These are phyloP conservation scores for Diarsia rubi DNA, from an alignment of 2,888 invertebrate species.

Conservation along the genomic window DNA sequence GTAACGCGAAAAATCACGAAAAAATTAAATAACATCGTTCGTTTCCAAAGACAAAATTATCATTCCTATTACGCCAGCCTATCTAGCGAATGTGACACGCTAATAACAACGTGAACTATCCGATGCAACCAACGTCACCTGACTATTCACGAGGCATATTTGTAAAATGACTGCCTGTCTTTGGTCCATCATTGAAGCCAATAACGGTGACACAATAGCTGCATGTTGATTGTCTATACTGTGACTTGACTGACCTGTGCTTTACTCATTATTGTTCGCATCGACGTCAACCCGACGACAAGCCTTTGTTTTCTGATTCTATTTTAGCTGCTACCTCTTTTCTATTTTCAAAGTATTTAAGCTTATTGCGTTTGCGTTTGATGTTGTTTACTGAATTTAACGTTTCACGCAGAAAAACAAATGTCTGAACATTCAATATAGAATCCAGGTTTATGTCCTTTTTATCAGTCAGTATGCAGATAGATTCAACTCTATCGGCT, in stretches of 20 bases:
- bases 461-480: slow-evolving; percentile 52
- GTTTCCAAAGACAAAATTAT: slow-evolving; percentile 30
- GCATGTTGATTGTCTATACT: slow-evolving; percentile 45
- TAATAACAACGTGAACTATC: slow-evolving; percentile 46
- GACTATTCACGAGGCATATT: slow-evolving; percentile 46
- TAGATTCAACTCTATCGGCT: slow-evolving; percentile 63
- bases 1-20: background rate
- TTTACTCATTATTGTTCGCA: slow-evolving; percentile 24
- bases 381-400: slow-evolving; percentile 30
- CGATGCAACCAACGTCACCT: slow-evolving; percentile 46
- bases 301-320: slow-evolving; percentile 32
- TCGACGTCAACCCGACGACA: slow-evolving; percentile 47
- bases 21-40: slow-evolving; percentile 11
- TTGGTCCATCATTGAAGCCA: slow-evolving; percentile 40
- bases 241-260: slow-evolving; percentile 31
- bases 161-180: slow-evolving; percentile 34
- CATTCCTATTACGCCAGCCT: slow-evolving; percentile 9
- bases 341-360: background rate
- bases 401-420: slow-evolving; percentile 22
- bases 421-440: slow-evolving; percentile 16
- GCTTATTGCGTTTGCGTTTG: slow-evolving; percentile 1
- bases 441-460: slow-evolving; percentile 38
- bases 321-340: slow-evolving; percentile 12
- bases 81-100: slow-evolving; percentile 5
- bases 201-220: slow-evolving; percentile 53